Base-by-base conservation (phyloP, 2,797 vertebrate species). In the Gambusia yucatana region DNA sequence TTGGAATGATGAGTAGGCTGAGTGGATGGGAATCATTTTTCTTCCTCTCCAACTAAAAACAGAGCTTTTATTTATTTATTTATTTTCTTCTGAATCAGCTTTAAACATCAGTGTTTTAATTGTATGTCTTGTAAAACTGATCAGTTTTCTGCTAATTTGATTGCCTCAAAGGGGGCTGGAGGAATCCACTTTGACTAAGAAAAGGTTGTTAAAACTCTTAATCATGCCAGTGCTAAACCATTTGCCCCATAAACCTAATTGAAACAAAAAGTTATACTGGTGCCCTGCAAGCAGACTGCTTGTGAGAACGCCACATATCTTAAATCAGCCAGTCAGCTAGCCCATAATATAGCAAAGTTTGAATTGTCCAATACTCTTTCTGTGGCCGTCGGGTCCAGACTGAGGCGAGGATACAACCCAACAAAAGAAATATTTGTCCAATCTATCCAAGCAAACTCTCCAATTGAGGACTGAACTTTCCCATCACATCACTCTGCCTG, bases 341-440 rank as follows among this genome's bases (percentile, higher is more conserved):
- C 79, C 85, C 88, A 87, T 92, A 87, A 93, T 93, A 81, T 85
- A 88, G 79, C 82, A 85, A 88, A 77, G 81, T 89, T 81, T 77
- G 75, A 76, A 88, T 90, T 87, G 82, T 89, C 90, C 87, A 80
- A 86, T 88, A 82, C 77, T 87, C 89, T 89, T 85, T 88, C 89
- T 90, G 87, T 85, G 91, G 88, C 91, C 93, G 94, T 94, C 92
- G 88, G 91, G 89, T 87, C 82, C 69, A 81, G 91, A 93, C 91
- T 90, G 87, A 93, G 88, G 88, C 79, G 36, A 92, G 89, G 93
- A 93, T 90, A 93, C 87, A n/a, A 91, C 92, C 92, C 48, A 92
- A 95, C 95, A 96, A 95, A 94, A 85, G 92, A 94, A 94, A 94
- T 96, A 95, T 96, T 96, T 96, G 95, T 95, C 92, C 93, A 95